Base-by-base conservation (phyloP, 1,140 invertebrate species). In the Thalassaphorura encarpata region DNA sequence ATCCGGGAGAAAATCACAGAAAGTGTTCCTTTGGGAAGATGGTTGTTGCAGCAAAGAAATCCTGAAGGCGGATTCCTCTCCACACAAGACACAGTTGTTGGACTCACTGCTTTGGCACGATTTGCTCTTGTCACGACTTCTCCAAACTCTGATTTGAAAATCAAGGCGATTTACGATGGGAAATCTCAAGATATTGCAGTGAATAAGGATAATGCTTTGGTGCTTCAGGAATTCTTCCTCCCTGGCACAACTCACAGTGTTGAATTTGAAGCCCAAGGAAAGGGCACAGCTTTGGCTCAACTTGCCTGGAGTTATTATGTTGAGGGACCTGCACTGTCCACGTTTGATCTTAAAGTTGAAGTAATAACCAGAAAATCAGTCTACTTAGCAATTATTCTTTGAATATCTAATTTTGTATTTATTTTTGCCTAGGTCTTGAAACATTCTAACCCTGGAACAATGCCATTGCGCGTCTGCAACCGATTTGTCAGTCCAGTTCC, bases 1-100 rank as follows among this genome's bases (percentile, higher is more conserved):
- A 74, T 76, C 41, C 75, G 79, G 55, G 80, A 80, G 54, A 72
- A 84, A 1, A 68, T 80, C 3, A 71, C 78, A 24, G 81, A 88
- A 60, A 80, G 11, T 11, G 11, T 89, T 16, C 83, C 89, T 0
- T 79, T 94, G 23, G 80, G 89, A 56, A 81, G 82, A 43, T 95
- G 89, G 85, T 73, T 97, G 0, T 78, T 92, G 23, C 77, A 78
- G 52, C 85, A 91, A 65, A 75, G 87, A 52, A 93, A 89, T 69
- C 71, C 78, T 0, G 75, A 81, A 60, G 90, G 89, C 15, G 88
- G 89, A 16, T 93, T 90, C 68, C 78, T 83, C 3, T 86, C 84
- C 2, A 87, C 84, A 3, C 82, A 82, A 70, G 76, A 76, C 60
- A 62, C 61, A 11, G 60, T 62, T 18, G 56, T 59, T 5, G 61